Percentiles rank a stretch among this genome's conserved stretches.
Evolutionary conservation across 2,113 vertebrate species (phyloP).

Genomic region (Eulemur macaco): DNA sequence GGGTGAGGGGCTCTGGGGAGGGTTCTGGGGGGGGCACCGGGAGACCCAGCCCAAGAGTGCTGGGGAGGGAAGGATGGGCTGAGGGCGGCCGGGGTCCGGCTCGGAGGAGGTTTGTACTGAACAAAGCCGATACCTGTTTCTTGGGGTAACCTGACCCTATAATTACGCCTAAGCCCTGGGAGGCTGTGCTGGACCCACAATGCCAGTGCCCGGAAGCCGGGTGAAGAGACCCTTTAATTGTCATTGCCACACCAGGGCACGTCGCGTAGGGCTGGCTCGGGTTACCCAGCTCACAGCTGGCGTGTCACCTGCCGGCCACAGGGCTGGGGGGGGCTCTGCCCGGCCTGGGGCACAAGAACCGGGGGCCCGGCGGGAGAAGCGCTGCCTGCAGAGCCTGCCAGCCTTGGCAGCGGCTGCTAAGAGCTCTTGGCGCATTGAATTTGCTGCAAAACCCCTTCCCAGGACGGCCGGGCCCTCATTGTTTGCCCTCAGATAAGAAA

Average conservation of each 20-base stretch:
- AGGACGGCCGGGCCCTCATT: background rate
- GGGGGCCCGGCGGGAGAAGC: background rate
- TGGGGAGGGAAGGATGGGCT: background rate
- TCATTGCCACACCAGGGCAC: background rate
- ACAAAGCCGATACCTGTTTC: conserved; percentile 60
- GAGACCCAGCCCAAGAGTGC: background rate
- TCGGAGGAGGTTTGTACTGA: background rate
- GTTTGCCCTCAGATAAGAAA: conserved; percentile 69
- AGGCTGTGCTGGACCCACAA: background rate
- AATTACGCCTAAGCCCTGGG: conserved; percentile 64
- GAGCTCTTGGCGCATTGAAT: background rate
- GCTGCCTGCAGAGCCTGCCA: accelerated
- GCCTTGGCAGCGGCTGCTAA: background rate
- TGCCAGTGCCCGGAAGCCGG: background rate
- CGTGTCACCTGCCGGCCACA: conserved; percentile 1
- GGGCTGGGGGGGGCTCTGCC: background rate
- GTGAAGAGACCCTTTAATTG: conserved; percentile 57
- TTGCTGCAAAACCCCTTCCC: background rate
- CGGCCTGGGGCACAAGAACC: background rate
- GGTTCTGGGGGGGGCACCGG: background rate
- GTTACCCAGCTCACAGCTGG: conserved; percentile 64
- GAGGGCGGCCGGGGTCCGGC: background rate
- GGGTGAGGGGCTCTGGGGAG: background rate
- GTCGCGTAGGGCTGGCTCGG: background rate
- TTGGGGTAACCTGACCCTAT: conserved; percentile 47